phyloP scores from a whole-genome alignment of 2,113 vertebrate genomes.

The Nestor notabilis region DNA sequence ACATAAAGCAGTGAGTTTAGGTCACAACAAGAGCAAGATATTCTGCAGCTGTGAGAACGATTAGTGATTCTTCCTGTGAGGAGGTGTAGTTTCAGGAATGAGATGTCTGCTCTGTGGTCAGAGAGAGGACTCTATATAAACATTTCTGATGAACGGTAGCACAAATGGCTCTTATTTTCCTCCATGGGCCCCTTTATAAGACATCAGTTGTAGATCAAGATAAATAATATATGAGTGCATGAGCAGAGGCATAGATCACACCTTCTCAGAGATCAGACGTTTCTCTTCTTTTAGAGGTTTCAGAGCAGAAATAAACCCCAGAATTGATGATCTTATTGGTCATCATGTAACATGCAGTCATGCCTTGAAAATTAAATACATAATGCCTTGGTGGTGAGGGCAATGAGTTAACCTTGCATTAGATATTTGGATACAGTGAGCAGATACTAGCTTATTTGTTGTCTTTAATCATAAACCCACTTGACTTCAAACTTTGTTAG shows the following conservation, averaged over 20 bases:
- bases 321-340: not conserved
- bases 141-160: slow-evolving; percentile 34
- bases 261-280: slow-evolving; percentile 32
- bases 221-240: slow-evolving; percentile 54
- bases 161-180: slow-evolving; percentile 49
- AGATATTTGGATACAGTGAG: not conserved
- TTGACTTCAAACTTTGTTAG: not conserved
- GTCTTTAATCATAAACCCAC: not conserved
- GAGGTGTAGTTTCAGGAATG: slow-evolving; percentile 31
- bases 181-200: not conserved
- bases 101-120: slow-evolving; percentile 30
- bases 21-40: not conserved
- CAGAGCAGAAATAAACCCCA: not conserved
- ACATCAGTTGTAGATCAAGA: slow-evolving; percentile 34
- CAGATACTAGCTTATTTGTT: not conserved
- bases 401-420: slow-evolving; percentile 5
- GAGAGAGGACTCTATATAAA: not conserved
- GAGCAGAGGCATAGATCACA: slow-evolving; percentile 43
- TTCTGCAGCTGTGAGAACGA: not conserved
- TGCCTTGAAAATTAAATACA: slow-evolving; percentile 22
- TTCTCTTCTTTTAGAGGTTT: slow-evolving; percentile 32
- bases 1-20: not conserved
- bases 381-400: not conserved
- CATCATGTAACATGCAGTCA: not conserved
- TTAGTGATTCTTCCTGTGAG: slow-evolving; percentile 31